Evolutionary conservation across 1,140 invertebrate genomes (phyloP).

Genomic region (Mylabris phalerata): DNA sequence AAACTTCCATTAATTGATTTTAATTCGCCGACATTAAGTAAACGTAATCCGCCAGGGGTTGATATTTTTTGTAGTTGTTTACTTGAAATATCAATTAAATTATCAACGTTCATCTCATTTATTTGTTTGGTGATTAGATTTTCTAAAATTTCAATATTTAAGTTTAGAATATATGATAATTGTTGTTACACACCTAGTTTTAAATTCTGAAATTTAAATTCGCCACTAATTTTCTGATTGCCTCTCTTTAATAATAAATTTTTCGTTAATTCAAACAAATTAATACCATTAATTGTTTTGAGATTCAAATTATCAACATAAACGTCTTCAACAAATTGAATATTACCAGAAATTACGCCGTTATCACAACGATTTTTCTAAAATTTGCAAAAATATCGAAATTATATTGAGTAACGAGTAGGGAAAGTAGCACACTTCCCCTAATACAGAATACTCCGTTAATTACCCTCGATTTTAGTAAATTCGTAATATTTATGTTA

Average conservation of each 20-base stretch:
- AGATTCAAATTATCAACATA: slow-evolving; percentile 22
- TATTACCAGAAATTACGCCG: slow-evolving; percentile 8
- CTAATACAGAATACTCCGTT: neutral
- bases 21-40: slow-evolving; percentile 9
- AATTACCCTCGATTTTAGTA: slow-evolving; percentile 23
- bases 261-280: slow-evolving; percentile 22
- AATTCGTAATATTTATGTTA: slow-evolving; percentile 17
- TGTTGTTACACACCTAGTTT: slow-evolving; percentile 17
- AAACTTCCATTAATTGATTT: slow-evolving; percentile 19
- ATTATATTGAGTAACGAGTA: too few species aligned
- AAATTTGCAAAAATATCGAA: neutral
- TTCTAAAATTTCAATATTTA: slow-evolving; percentile 23
- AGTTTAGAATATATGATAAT: neutral
- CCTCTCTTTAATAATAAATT: slow-evolving; percentile 25
- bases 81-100: slow-evolving; percentile 27
- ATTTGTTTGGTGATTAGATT: slow-evolving; percentile 29
- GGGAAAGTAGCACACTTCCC: neutral
- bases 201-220: slow-evolving; percentile 26
- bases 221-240: slow-evolving; percentile 28
- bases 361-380: slow-evolving; percentile 1
- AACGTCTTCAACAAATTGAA: slow-evolving; percentile 20
- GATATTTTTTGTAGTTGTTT: slow-evolving; percentile 20
- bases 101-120: slow-evolving; percentile 26
- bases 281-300: slow-evolving; percentile 26
- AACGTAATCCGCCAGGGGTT: slow-evolving; percentile 13